Conservation (phyloP, 2,888 invertebrate genomes). For the Malthinus flaveolus region DNA sequence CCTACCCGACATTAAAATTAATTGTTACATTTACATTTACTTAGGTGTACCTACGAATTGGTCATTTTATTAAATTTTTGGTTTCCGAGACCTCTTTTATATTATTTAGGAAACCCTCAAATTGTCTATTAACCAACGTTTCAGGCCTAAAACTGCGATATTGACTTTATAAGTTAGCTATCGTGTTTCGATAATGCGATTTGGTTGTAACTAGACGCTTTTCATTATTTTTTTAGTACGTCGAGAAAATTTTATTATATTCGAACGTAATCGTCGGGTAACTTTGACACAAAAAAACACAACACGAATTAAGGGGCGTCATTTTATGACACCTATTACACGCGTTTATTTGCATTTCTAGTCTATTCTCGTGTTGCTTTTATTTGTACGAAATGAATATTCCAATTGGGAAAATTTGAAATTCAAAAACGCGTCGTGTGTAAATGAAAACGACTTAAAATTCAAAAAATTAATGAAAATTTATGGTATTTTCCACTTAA, state of each 20-base stretch:
- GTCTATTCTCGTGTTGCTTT: background rate
- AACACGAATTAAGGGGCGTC: too few relatives aligned
- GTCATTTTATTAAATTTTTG: background rate
- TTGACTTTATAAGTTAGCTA: constrained; percentile 37
- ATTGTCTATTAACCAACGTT: constrained; percentile 42
- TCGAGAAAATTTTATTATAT: background rate
- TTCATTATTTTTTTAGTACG: constrained; percentile 20
- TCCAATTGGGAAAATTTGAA: constrained; percentile 3
- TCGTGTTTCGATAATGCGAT: constrained; percentile 37
- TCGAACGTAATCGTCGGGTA: background rate
- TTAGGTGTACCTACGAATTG: background rate
- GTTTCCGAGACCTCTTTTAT: constrained; percentile 35
- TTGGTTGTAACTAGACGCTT: constrained; percentile 29
- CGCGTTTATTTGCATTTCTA: background rate
- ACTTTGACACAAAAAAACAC: too few relatives aligned
- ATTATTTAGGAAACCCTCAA: constrained; percentile 40
- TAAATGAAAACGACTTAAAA: constrained; percentile 2
- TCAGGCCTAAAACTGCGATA: constrained; percentile 37
- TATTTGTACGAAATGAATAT: constrained; percentile 6
- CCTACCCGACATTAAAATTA: background rate
- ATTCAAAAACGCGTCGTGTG: background rate
- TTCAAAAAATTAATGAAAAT: constrained; percentile 2
- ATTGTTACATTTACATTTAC: background rate
- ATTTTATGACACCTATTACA: background rate
- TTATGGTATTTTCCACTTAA: constrained; percentile 1